Conservation (phyloP, 2,797 vertebrate species). For the Gymnoscopelus braueri region DNA sequence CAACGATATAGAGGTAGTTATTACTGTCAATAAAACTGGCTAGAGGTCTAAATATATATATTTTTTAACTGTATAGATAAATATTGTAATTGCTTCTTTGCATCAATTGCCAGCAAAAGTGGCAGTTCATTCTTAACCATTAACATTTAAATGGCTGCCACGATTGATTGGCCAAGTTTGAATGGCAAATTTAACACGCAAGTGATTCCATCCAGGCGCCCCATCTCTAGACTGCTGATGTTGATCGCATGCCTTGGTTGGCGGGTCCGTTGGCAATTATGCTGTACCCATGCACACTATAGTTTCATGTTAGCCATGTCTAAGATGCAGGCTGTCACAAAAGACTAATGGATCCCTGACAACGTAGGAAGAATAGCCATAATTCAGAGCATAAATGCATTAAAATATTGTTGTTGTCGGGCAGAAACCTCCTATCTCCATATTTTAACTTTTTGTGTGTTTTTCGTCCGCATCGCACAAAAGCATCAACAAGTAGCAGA, state of each 20-base stretch:
- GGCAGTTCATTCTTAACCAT: conserved; percentile 57
- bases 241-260: conserved; percentile 53
- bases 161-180: conserved; percentile 63
- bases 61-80: conserved; percentile 14
- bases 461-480: too few relatives aligned
- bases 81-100: conserved; percentile 12
- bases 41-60: background rate
- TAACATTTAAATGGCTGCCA: conserved; percentile 70
- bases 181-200: conserved; percentile 65
- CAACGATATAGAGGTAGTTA: conserved; percentile 32
- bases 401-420: background rate
- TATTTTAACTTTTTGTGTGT: too few relatives aligned
- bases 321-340: conserved; percentile 19
- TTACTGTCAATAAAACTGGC: conserved; percentile 54
- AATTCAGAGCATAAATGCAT: background rate
- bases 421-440: too few relatives aligned
- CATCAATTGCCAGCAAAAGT: conserved; percentile 24
- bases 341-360: conserved; percentile 1
- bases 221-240: conserved; percentile 34
- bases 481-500: too few relatives aligned
- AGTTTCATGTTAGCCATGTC: conserved; percentile 46
- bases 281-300: conserved; percentile 30
- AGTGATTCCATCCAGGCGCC: conserved; percentile 53
- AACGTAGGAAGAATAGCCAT: background rate
- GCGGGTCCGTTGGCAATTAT: conserved; percentile 48